Evolutionary conservation across 2,888 invertebrate genomes (phyloP), one percentile per base, ranked within the genome.

Genomic region (Meta bourneti): DNA sequence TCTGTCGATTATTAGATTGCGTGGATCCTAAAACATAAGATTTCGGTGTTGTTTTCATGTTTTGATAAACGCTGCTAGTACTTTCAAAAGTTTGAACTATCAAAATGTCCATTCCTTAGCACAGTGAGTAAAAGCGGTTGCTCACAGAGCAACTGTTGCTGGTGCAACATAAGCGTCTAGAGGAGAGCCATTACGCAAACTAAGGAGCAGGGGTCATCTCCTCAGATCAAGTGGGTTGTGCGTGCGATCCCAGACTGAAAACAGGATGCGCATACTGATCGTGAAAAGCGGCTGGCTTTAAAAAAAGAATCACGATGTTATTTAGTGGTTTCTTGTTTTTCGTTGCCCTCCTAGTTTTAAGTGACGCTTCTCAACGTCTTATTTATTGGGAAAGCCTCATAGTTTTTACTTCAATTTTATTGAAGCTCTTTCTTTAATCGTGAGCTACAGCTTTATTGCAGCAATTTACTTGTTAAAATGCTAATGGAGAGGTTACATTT

Each of bases 391-490:
- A 69, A 80, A 80, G 51, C 19, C 20, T 48, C 34, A 34, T 49
- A 11, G 8, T 20, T 79, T 79, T 79, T 54, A 8, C 20, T 34
- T 19, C 7, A 19, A 6, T 54, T 48, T 80, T 9, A 19, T 52
- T 19, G 6, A 51, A 34, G 6, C 8, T 61, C 34, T 80, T 80
- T 11, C 49, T 34, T 34, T 75, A 48, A 9, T 75, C 75, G 75
- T 75, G 75, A 75, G 13, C 75, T 19, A 34, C 79, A 51, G 54
- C 7, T 80, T 51, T 54, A 19, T 54, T 52, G 80, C 61, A 61
- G 80, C 34, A 80, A 80, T 80, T 80, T 80, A 54, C 80, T 80
- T 80, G 80, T 80, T 80, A 80, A 61, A 80, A 16, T 51, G 61
- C 13, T 19, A 80, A 75, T 75, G 48, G 75, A 20, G 49, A 75